phyloP scores from a whole-genome alignment of 2,888 invertebrate species.

The Myopa testacea region DNA sequence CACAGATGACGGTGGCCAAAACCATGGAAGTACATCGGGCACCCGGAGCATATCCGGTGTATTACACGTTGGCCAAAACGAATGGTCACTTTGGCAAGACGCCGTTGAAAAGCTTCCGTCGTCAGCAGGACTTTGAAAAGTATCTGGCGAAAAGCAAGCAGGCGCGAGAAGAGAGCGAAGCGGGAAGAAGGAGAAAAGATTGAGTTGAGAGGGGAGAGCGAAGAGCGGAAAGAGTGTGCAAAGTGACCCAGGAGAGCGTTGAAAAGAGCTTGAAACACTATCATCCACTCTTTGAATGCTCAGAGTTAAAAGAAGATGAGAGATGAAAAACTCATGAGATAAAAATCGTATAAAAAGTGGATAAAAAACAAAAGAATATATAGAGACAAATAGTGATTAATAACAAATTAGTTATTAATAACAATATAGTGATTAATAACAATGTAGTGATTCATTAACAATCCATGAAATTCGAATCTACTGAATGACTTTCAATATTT shows the following conservation, averaged over 20 bases:
- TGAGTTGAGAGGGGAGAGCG: no score
- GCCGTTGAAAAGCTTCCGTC: constrained; percentile 60
- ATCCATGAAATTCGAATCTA: background rate
- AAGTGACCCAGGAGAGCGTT: no score
- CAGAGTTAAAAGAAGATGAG: no score
- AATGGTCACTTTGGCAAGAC: constrained; percentile 59
- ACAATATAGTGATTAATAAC: background rate
- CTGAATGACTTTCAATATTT: background rate
- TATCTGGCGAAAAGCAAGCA: constrained; percentile 52
- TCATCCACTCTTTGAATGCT: no score
- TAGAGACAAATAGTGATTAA: no score
- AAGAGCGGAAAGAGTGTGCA: no score
- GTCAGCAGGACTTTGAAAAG: constrained; percentile 59
- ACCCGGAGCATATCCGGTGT: constrained; percentile 64
- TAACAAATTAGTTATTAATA: background rate
- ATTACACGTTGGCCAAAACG: constrained; percentile 61
- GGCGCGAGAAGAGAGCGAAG: no score
- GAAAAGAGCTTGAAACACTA: no score
- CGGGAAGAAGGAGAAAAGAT: no score
- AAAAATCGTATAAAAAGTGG: no score
- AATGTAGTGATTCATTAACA: background rate
- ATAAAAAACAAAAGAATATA: no score
- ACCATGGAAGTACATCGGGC: constrained; percentile 59
- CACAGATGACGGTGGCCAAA: constrained; percentile 41
- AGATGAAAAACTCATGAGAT: no score